Evolutionary conservation across 2,888 invertebrate species (phyloP), one percentile per base, ranked within the genome.

Genomic region (Brachyptera risi): DNA sequence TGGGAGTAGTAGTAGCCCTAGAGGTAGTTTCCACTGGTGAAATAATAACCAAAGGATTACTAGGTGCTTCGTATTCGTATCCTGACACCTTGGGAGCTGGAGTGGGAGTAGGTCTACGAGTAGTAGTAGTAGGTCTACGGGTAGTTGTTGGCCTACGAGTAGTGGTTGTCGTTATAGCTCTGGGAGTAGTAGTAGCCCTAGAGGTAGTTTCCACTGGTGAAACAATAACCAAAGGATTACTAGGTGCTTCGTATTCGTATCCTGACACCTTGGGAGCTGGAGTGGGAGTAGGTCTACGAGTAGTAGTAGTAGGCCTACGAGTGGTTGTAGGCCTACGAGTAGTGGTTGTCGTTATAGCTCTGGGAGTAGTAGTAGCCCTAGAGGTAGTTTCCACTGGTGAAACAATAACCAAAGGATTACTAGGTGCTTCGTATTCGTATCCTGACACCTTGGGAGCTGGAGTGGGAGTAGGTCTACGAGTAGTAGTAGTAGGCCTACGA

Each of bases 371-470:
- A 4, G 49, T 21, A 49, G 24, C 24, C 23, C 24, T 21, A 21
- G 24, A n/a, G 23, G 49, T 67, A 64, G 59, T 67, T 62, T 47
- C 64, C 57, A 51, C 65, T n/a, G n/a, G n/a, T n/a, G n/a, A n/a
- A n/a, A n/a, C n/a, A n/a, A n/a, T n/a, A n/a, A n/a, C n/a, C n/a
- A n/a, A n/a, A n/a, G n/a, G n/a, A n/a, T n/a, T n/a, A n/a, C n/a
- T n/a, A n/a, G n/a, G n/a, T n/a, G n/a, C n/a, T n/a, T n/a, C n/a
- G n/a, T n/a, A n/a, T n/a, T n/a, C n/a, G n/a, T n/a, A n/a, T 2
- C 35, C n/a, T 15, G 9, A 31, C 15, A 13, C 31, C n/a, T 31
- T 35, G 1, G 51, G 31, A 13, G 31, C 3, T 5, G 19, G 44
- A 4, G 51, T 35, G 1, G 51, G 31, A 13, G 31, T 5, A 4